A percentile compares a stretch with the other conserved stretches of the same genome.
These are phyloP conservation scores for Syrrhaptes paradoxus DNA, from an alignment of 2,113 vertebrate species.

Conservation along the genomic window DNA sequence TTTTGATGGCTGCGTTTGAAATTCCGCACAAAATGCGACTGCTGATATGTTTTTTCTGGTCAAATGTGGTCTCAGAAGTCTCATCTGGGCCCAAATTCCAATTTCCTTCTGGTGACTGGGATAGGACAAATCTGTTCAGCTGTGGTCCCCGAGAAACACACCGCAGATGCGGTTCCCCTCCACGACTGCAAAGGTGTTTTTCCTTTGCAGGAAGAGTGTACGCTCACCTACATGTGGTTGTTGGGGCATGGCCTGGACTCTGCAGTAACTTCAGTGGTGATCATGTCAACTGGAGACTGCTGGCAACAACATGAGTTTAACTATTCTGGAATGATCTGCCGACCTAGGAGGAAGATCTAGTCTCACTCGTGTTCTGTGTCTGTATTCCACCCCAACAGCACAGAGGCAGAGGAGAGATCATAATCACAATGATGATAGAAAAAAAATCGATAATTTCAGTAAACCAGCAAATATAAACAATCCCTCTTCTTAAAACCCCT, in stretches of 20 bases:
- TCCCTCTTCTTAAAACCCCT: background rate
- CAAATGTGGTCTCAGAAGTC: background rate
- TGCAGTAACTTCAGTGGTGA: background rate
- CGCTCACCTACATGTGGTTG: fast-evolving
- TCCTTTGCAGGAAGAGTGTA: background rate
- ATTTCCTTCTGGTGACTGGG: background rate
- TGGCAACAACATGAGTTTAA: background rate
- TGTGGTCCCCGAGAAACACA: background rate
- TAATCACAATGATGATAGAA: background rate
- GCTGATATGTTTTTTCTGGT: background rate
- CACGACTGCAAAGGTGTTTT: background rate
- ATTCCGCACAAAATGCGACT: background rate
- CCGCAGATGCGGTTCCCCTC: background rate
- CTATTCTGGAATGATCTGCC: background rate
- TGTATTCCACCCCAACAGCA: background rate
- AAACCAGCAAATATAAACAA: background rate
- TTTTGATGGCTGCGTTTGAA: background rate
- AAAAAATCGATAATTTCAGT: background rate
- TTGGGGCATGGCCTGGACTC: background rate
- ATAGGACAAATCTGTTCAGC: background rate
- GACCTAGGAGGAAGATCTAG: background rate
- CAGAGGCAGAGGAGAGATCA: background rate
- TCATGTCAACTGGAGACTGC: background rate
- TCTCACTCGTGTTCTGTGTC: background rate
- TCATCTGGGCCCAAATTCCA: background rate